These are phyloP conservation scores for Tokudaia muenninki DNA, from an alignment of 2,797 vertebrate species.

Conservation along the genomic window DNA sequence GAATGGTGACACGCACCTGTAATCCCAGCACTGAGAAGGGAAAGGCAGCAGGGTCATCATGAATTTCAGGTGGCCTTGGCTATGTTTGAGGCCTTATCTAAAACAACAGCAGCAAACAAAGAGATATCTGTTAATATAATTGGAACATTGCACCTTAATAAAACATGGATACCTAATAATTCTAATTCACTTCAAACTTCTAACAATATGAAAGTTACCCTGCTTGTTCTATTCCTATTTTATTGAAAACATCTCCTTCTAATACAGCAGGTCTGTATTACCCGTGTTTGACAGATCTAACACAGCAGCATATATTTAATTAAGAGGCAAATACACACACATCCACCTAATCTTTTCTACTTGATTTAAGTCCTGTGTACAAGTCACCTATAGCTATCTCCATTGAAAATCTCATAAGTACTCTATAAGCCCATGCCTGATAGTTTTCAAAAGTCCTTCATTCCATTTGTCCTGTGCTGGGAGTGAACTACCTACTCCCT, in stretches of 20 bases:
- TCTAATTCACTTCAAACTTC: neutral
- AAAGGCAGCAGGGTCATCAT: neutral
- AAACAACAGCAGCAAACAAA: neutral
- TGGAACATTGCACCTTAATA: neutral
- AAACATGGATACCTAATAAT: neutral
- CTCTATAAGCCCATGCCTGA: neutral
- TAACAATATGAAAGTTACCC: neutral
- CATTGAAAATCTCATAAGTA: neutral
- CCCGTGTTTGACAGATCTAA: neutral
- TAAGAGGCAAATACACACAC: neutral
- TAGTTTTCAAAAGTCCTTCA: constrained; percentile 18
- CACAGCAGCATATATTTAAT: neutral
- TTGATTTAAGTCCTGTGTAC: neutral
- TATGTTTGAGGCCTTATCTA: neutral
- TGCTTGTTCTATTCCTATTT: neutral
- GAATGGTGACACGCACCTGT: neutral
- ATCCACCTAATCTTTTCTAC: constrained; percentile 45
- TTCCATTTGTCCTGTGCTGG: neutral
- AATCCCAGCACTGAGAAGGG: neutral
- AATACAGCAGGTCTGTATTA: neutral
- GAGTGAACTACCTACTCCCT: neutral
- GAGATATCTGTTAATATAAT: neutral
- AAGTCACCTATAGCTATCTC: constrained; percentile 46
- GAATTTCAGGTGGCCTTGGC: neutral
- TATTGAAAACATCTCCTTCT: neutral